These are phyloP conservation scores for Drosophila melanosoma DNA, from an alignment of 2,888 invertebrate species.

Conservation along the genomic window DNA sequence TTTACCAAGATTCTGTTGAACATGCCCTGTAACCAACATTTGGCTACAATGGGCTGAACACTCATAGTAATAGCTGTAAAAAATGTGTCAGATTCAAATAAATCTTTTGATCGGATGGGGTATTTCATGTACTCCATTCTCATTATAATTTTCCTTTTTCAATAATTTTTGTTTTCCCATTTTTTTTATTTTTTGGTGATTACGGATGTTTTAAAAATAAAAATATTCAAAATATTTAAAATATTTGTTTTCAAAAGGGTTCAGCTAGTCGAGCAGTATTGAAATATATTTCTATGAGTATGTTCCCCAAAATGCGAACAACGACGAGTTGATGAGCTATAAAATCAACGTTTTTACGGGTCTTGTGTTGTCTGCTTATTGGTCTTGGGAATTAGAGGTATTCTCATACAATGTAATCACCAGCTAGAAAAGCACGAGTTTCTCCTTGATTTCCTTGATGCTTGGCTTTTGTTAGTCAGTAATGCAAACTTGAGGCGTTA, in stretches of 20 bases:
- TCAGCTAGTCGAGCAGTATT: conserved; percentile 4
- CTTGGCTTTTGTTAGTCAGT: conserved; percentile 11
- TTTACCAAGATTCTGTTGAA: conserved; percentile 41
- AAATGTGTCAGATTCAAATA: background rate
- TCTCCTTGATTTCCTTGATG: conserved; percentile 18
- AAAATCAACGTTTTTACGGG: conserved; percentile 51
- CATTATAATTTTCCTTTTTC: background rate
- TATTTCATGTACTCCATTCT: background rate
- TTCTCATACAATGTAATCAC: conserved; percentile 2
- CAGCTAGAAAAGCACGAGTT: conserved; percentile 12
- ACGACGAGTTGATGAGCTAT: conserved; percentile 36
- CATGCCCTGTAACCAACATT: conserved; percentile 30
- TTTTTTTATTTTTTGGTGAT: too few species aligned
- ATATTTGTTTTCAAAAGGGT: background rate
- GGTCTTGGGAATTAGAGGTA: conserved; percentile 14
- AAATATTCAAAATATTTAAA: background rate
- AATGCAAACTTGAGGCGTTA: conserved; percentile 16
- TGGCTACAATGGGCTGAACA: background rate
- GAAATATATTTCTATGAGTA: background rate
- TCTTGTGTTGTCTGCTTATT: too few species aligned
- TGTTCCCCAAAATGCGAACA: conserved; percentile 22
- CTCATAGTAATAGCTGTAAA: background rate
- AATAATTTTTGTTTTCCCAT: background rate
- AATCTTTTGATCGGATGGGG: background rate
- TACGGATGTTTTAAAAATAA: too few species aligned